Conservation (phyloP, 35 echinoderm and acorn worm genomes). For the Lytechinus pictus region DNA sequence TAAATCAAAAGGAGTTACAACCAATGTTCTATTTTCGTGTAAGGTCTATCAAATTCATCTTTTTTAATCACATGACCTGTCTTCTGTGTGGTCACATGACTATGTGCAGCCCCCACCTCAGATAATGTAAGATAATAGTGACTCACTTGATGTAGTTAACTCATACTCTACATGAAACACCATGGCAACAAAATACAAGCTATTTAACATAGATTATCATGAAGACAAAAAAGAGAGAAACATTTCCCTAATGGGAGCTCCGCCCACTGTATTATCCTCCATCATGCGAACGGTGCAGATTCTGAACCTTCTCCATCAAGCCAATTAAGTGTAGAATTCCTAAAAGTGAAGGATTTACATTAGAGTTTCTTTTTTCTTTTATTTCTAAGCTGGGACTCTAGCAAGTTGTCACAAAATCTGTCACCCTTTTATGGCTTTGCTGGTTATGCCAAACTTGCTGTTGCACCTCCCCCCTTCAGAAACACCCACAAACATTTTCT, state of each 20-base stretch:
- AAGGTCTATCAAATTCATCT: slow-evolving; percentile 6
- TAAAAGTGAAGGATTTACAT: not conserved
- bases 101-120: not conserved
- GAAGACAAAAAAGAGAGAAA: not conserved
- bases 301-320: not conserved
- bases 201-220: not conserved
- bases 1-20: not conserved
- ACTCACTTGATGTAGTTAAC: not conserved
- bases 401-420: not conserved
- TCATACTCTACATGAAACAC: not conserved
- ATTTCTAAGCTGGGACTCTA: not conserved
- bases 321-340: slow-evolving; percentile 1
- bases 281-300: not conserved
- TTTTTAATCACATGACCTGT: not conserved
- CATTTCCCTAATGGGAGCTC: not conserved
- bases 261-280: not conserved
- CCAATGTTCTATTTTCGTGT: not conserved
- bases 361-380: not conserved
- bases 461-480: too few relatives aligned
- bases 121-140: not conserved
- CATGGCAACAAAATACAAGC: not conserved
- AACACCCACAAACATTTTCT: not conserved
- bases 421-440: not conserved
- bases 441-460: not conserved
- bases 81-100: not conserved